These are phyloP conservation scores for Pseudomugil gertrudae DNA, from an alignment of 2,797 vertebrate species.

Conservation along the genomic window DNA sequence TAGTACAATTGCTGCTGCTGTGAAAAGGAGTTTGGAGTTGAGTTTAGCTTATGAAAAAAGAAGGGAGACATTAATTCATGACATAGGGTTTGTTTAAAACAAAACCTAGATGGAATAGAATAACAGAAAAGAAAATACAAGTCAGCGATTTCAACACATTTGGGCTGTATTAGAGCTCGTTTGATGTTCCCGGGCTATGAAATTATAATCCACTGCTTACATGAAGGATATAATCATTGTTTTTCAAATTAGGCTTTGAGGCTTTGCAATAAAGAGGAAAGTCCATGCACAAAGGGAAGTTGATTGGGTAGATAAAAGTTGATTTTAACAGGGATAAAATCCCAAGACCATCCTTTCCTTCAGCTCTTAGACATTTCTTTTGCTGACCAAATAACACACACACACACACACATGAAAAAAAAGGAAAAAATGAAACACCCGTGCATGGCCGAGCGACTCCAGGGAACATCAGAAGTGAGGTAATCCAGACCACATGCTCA, in stretches of 20 bases:
- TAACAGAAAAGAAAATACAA: constrained; percentile 49
- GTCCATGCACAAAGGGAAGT: constrained; percentile 40
- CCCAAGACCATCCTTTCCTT: constrained; percentile 22
- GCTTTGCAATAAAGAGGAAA: constrained; percentile 62
- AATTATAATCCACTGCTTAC: constrained; percentile 73
- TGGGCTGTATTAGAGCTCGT: constrained; percentile 61
- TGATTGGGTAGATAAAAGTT: constrained; percentile 56
- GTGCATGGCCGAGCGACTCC: constrained; percentile 85
- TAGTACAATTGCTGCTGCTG: constrained; percentile 22
- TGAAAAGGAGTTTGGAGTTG: constrained; percentile 27
- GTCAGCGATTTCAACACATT: constrained; percentile 72
- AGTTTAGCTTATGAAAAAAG: constrained; percentile 37
- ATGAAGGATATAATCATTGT: constrained; percentile 67
- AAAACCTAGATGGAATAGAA: constrained; percentile 53
- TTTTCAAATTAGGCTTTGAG: constrained; percentile 71
- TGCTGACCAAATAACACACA: constrained; percentile 38
- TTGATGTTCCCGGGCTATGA: constrained; percentile 72
- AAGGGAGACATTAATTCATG: constrained; percentile 53
- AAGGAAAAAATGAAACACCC: constrained; percentile 71
- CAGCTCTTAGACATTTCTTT: constrained; percentile 50
- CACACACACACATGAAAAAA: neutral
- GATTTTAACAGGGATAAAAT: constrained; percentile 61
- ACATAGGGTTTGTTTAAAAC: constrained; percentile 62
- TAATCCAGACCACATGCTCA: constrained; percentile 95
- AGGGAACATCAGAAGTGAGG: constrained; percentile 75